phyloP scores from a whole-genome alignment of 2,113 vertebrate genomes.

The Phalacrocorax pelagicus region DNA sequence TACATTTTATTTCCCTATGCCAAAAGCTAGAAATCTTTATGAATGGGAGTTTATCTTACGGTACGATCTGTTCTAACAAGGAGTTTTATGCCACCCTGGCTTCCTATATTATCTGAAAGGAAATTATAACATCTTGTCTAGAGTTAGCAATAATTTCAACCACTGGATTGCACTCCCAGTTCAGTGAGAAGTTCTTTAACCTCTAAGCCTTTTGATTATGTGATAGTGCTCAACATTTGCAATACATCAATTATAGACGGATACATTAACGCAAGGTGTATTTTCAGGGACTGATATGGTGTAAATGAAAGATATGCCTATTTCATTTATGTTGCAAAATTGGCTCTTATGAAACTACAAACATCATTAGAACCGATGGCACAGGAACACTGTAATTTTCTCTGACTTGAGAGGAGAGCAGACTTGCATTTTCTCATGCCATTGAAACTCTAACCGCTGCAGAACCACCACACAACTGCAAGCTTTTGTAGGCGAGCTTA shows the following conservation, averaged over 20 bases:
- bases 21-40: constrained; percentile 36
- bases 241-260: constrained; percentile 14
- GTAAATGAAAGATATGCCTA: constrained; percentile 22
- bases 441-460: background rate
- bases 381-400: constrained; percentile 52
- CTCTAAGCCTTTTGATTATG: constrained; percentile 31
- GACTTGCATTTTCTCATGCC: constrained; percentile 35
- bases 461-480: background rate
- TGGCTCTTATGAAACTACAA: constrained; percentile 29
- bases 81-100: background rate
- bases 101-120: constrained; percentile 14
- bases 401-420: constrained; percentile 31
- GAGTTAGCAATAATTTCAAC: background rate
- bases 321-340: constrained; percentile 49
- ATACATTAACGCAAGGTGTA: background rate
- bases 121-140: constrained; percentile 4
- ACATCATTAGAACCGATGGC: constrained; percentile 40
- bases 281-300: background rate
- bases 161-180: background rate
- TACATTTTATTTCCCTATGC: background rate
- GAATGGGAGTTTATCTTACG: background rate
- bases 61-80: background rate
- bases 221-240: background rate
- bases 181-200: constrained; percentile 37
- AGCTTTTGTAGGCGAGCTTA: constrained; percentile 21